These are phyloP conservation scores for Oegoconia quadripuncta DNA, from an alignment of 2,888 invertebrate species.

Conservation along the genomic window DNA sequence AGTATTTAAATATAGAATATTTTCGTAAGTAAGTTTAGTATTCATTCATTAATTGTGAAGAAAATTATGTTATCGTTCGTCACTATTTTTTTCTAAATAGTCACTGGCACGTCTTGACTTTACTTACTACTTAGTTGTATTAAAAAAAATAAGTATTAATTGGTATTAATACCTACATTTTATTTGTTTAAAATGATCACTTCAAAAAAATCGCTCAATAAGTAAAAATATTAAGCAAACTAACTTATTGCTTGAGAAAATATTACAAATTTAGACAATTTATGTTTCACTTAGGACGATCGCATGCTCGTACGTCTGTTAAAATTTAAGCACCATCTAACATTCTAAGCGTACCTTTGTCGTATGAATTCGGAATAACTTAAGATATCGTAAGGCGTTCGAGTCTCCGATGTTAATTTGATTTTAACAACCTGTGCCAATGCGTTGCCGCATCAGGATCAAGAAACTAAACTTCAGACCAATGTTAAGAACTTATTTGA, in stretches of 20 bases:
- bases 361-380: slow-evolving; percentile 5
- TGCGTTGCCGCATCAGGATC: slow-evolving; percentile 33
- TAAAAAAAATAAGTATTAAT: slow-evolving; percentile 30
- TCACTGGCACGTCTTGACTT: slow-evolving; percentile 44
- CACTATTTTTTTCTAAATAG: slow-evolving; percentile 23
- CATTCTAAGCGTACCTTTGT: not conserved
- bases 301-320: slow-evolving; percentile 8
- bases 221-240: slow-evolving; percentile 28
- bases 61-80: slow-evolving; percentile 13
- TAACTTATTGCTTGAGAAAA: slow-evolving; percentile 10
- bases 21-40: slow-evolving; percentile 31
- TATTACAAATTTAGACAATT: not conserved
- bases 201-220: slow-evolving; percentile 34
- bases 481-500: slow-evolving; percentile 16
- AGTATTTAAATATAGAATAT: slow-evolving; percentile 54
- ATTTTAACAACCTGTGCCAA: slow-evolving; percentile 36
- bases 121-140: slow-evolving; percentile 16
- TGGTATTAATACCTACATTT: slow-evolving; percentile 26
- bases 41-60: slow-evolving; percentile 24
- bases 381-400: slow-evolving; percentile 17
- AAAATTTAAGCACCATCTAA: not conserved
- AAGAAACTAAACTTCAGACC: slow-evolving; percentile 31
- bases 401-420: not conserved
- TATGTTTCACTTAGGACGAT: not conserved
- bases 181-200: slow-evolving; percentile 16